Conservation (phyloP, 92 coral and sea anemone species). For the Siderastrea radians region DNA sequence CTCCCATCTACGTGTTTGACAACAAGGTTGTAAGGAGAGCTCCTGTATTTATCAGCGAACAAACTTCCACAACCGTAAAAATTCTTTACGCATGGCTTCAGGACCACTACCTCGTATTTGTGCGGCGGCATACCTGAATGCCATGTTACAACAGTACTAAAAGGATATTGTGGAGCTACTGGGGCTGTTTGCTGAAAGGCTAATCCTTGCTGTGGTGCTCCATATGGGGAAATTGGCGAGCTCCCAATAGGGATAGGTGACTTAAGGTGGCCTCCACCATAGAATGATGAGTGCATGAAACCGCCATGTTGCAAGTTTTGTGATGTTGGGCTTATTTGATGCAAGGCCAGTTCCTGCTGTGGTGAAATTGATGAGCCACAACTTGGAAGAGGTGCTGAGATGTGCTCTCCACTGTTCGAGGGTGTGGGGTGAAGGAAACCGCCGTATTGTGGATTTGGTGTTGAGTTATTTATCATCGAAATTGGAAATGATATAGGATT, state of each 20-base stretch:
- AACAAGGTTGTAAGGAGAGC: background rate
- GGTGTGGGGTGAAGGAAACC: background rate
- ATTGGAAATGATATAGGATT: background rate
- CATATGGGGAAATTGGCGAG: background rate
- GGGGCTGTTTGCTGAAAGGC: constrained; percentile 10
- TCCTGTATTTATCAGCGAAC: constrained; percentile 1
- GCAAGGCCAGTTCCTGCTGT: background rate
- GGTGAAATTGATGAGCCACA: background rate
- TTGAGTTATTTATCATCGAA: background rate
- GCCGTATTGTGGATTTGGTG: background rate
- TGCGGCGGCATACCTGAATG: background rate
- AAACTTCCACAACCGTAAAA: background rate
- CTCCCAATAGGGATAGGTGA: background rate
- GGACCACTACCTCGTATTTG: constrained; percentile 6
- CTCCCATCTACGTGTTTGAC: no score
- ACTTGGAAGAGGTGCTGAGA: no score
- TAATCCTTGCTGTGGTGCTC: background rate
- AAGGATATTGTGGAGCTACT: background rate
- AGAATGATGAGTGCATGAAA: no score
- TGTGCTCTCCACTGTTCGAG: background rate
- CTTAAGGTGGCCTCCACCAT: no score
- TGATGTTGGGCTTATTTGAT: background rate
- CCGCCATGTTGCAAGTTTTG: no score
- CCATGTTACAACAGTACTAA: background rate
- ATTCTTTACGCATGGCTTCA: background rate